These are phyloP conservation scores for Platerodrilus igneus DNA, from an alignment of 2,888 invertebrate genomes.

Conservation along the genomic window DNA sequence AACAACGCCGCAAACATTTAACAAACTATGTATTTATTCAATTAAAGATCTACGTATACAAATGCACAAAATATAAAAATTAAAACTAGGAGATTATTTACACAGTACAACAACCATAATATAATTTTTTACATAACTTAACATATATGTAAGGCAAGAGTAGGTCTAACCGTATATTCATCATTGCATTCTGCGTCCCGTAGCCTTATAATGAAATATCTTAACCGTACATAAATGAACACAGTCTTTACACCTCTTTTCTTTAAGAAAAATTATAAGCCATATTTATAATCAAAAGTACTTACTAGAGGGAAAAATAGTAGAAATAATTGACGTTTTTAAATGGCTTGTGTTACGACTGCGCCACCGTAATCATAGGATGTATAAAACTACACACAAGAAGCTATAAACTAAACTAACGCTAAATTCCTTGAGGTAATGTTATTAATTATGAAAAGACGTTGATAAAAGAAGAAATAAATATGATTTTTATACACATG, in stretches of 20 bases:
- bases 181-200: constrained; percentile 42
- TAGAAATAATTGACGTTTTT: no score
- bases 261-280: constrained; percentile 9
- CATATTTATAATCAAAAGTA: constrained; percentile 22
- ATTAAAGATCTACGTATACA: no score
- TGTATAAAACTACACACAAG: no score
- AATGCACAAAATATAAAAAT: no score
- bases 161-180: constrained; percentile 19
- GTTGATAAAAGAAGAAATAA: constrained; percentile 15
- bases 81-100: no score
- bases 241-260: constrained; percentile 21
- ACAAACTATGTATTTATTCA: no score
- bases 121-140: constrained; percentile 30
- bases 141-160: constrained; percentile 17
- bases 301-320: no score
- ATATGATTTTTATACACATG: constrained; percentile 21
- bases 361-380: no score
- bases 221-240: constrained; percentile 35
- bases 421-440: constrained; percentile 18
- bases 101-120: constrained; percentile 36
- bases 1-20: no score
- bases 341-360: no score
- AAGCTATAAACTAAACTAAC: constrained; percentile 14
- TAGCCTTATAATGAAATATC: constrained; percentile 42
- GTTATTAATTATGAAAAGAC: constrained; percentile 7